A percentile compares a stretch with the other conserved stretches of the same genome.
These are phyloP conservation scores for Channallabes apus DNA, from an alignment of 2,797 vertebrate species.

Conservation along the genomic window DNA sequence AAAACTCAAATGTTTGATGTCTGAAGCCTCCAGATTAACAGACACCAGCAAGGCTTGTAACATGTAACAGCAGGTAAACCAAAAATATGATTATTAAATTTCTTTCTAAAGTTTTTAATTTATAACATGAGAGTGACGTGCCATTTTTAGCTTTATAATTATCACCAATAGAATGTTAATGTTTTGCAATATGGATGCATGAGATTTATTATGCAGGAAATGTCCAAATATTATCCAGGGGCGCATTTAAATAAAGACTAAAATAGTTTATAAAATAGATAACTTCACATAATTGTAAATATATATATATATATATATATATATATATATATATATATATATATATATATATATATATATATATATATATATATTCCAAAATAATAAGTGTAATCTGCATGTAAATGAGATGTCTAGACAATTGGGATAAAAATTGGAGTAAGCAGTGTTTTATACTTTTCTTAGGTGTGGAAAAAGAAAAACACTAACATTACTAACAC, in stretches of 20 bases:
- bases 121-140: background rate
- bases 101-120: background rate
- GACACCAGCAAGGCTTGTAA: no score
- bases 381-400: background rate
- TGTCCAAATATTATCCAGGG: background rate
- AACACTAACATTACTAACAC: slow-evolving; percentile 14
- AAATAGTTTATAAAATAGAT: no score
- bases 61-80: no score
- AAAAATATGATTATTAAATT: background rate
- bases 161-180: background rate
- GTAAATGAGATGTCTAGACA: background rate
- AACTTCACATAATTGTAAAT: no score
- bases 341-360: no score
- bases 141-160: background rate
- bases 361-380: background rate
- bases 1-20: no score
- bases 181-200: background rate
- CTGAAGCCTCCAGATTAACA: no score
- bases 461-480: background rate
- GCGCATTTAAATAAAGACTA: no score
- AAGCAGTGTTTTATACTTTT: slow-evolving; percentile 4
- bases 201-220: background rate
- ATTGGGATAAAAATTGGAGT: background rate
- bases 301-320: no score
- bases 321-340: no score